These are phyloP conservation scores for Rhorus exstirpatorius DNA, from an alignment of 2,888 invertebrate genomes.

Conservation along the genomic window DNA sequence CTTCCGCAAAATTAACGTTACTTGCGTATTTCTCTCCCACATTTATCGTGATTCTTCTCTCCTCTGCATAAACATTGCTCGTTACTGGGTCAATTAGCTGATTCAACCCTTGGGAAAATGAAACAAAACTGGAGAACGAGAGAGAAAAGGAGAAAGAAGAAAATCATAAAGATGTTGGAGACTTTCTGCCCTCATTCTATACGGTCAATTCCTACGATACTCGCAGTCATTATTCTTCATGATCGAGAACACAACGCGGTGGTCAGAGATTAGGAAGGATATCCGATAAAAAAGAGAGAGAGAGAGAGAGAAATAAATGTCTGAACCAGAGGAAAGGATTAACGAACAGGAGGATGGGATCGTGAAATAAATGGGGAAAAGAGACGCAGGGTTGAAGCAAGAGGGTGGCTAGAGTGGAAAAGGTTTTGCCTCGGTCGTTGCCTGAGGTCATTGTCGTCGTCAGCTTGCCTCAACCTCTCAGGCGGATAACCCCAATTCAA, in stretches of 20 bases:
- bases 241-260: slow-evolving; percentile 48
- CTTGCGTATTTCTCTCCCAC: background rate
- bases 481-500: background rate
- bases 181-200: slow-evolving; percentile 18
- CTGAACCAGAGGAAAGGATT: slow-evolving; percentile 18
- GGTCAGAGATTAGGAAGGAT: slow-evolving; percentile 57
- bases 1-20: background rate
- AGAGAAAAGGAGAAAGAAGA: background rate
- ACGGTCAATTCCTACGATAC: slow-evolving; percentile 68
- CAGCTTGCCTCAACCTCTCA: background rate
- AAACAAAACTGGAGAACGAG: background rate
- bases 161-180: slow-evolving; percentile 56
- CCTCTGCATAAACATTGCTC: background rate
- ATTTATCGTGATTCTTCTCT: background rate
- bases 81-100: background rate
- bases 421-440: slow-evolving; percentile 16
- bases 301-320: no score
- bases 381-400: background rate
- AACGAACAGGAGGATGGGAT: slow-evolving; percentile 11
- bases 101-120: slow-evolving; percentile 36
- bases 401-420: background rate
- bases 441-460: slow-evolving; percentile 15
- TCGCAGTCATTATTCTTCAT: slow-evolving; percentile 71
- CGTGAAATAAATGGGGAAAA: slow-evolving; percentile 16
- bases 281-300: slow-evolving; percentile 25